Evolutionary conservation across 2,113 vertebrate genomes (phyloP).

Genomic region (Poeciliopsis retropinna): DNA sequence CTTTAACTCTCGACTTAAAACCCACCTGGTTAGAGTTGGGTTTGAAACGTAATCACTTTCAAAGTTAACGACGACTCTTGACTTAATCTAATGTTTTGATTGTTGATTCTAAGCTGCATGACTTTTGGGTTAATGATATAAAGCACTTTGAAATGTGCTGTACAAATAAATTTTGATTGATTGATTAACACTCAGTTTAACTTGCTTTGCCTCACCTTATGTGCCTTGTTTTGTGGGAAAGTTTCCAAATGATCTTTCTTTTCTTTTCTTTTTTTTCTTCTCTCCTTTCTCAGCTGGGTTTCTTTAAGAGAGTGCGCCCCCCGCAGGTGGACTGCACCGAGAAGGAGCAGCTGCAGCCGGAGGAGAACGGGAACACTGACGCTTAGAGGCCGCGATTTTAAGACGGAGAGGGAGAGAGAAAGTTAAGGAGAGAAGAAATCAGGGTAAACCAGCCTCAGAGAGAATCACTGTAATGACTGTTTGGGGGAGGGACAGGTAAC

Average conservation of each 20-base stretch:
- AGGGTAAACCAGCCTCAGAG: conserved; percentile 26
- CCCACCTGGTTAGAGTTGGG: too few relatives aligned
- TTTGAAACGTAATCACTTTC: too few relatives aligned
- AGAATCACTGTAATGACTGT: conserved; percentile 45
- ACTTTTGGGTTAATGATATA: too few relatives aligned
- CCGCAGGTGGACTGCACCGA: conserved; percentile 92
- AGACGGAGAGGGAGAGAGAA: conserved; percentile 24
- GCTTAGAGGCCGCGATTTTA: conserved; percentile 70
- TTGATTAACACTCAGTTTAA: too few relatives aligned
- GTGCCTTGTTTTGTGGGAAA: too few relatives aligned
- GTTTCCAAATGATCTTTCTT: neutral
- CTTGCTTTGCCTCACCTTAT: too few relatives aligned
- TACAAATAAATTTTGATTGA: too few relatives aligned
- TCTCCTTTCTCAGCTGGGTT: conserved; percentile 85
- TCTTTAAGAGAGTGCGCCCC: conserved; percentile 96
- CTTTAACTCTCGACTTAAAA: too few relatives aligned
- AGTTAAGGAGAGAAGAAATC: conserved; percentile 17
- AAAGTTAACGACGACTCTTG: too few relatives aligned
- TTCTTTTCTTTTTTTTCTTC: neutral
- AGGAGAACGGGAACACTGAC: conserved; percentile 94
- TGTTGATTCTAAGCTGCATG: too few relatives aligned
- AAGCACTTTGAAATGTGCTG: too few relatives aligned
- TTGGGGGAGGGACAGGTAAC: neutral
- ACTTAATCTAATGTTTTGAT: too few relatives aligned
- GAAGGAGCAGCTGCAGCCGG: conserved; percentile 94